Conservation (phyloP, 2,113 vertebrate genomes). For the Pheucticus melanocephalus region DNA sequence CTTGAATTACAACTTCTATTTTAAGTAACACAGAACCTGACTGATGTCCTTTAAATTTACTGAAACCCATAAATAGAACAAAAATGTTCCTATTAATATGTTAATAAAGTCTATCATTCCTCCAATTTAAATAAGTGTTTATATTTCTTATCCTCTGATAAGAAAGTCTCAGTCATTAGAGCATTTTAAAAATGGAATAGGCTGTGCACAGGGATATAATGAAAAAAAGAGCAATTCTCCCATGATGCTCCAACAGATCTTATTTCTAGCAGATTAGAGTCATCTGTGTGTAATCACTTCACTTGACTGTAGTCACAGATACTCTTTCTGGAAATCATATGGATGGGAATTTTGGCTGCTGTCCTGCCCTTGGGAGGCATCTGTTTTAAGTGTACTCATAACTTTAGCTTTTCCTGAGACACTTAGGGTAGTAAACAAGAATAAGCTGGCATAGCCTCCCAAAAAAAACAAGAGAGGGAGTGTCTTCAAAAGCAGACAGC, state of each 20-base stretch:
- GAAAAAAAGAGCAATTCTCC: not conserved
- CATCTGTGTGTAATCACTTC: not conserved
- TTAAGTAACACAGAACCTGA: not conserved
- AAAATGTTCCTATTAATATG: not conserved
- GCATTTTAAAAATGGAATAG: not conserved
- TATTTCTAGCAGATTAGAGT: not conserved
- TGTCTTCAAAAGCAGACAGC: not conserved
- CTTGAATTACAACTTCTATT: slow-evolving; percentile 21
- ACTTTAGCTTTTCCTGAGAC: not conserved
- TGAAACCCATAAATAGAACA: not conserved
- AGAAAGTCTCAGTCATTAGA: not conserved
- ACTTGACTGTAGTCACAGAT: not conserved
- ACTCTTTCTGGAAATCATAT: not conserved
- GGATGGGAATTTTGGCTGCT: not conserved
- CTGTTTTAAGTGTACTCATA: not conserved
- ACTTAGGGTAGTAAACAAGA: not conserved
- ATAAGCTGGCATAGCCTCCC: not conserved
- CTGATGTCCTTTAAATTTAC: not conserved
- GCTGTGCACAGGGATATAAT: not conserved
- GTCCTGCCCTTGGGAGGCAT: not conserved
- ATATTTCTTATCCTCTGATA: not conserved
- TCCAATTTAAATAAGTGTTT: not conserved
- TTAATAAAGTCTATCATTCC: not conserved
- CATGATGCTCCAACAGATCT: not conserved
- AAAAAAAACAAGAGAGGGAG: not conserved